Conservation (phyloP, 1,140 invertebrate species). For the Drosophila azteca region DNA sequence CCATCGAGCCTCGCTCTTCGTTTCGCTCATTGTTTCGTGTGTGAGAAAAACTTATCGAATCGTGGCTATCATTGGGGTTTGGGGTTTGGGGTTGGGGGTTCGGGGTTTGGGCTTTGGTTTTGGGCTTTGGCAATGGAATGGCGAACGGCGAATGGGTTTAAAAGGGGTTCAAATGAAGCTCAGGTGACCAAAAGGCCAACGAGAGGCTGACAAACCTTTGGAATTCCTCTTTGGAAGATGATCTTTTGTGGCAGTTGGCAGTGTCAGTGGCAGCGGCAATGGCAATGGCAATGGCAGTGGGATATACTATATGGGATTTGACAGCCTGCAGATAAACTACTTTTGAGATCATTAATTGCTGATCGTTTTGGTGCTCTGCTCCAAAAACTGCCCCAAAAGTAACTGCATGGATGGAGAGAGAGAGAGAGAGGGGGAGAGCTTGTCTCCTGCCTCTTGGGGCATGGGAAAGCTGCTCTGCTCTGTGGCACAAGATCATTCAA, state of each 20-base stretch:
- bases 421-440: no score
- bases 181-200: constrained; percentile 80
- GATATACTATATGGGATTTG: constrained; percentile 17
- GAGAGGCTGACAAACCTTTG: constrained; percentile 74
- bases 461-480: constrained; percentile 32
- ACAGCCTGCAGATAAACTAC: constrained; percentile 62
- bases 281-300: constrained; percentile 3
- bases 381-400: constrained; percentile 51
- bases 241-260: constrained; percentile 25
- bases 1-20: constrained; percentile 30
- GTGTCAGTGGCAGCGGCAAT: constrained; percentile 17
- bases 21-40: constrained; percentile 61
- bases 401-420: background rate
- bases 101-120: background rate
- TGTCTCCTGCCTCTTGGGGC: constrained; percentile 13
- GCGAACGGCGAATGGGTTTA: background rate
- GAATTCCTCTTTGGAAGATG: constrained; percentile 62
- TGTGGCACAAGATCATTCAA: constrained; percentile 46
- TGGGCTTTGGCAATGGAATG: no score
- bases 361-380: constrained; percentile 42
- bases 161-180: constrained; percentile 61
- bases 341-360: constrained; percentile 76
- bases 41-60: constrained; percentile 77
- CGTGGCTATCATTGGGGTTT: constrained; percentile 58
- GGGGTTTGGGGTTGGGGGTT: constrained; percentile 17